These are phyloP conservation scores for Andrena chrysosceles DNA, from an alignment of 2,888 invertebrate species.

Conservation along the genomic window DNA sequence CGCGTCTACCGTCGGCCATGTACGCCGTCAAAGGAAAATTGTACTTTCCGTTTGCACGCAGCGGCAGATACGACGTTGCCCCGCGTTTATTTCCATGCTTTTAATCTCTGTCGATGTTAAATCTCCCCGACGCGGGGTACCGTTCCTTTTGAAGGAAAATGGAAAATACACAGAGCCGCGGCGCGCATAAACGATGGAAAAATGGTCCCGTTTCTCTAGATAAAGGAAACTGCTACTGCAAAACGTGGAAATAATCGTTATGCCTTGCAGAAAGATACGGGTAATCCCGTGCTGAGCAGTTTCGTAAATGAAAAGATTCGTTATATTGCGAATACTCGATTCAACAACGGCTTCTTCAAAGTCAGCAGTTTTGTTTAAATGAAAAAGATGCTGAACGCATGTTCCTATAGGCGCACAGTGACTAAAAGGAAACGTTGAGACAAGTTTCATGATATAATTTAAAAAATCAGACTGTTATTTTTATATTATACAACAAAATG, in stretches of 20 bases:
- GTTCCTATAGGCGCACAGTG: neutral
- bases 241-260: constrained; percentile 33
- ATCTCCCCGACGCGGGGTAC: constrained; percentile 4
- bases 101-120: constrained; percentile 48
- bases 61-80: neutral
- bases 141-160: constrained; percentile 24
- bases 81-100: constrained; percentile 35
- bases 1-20: neutral
- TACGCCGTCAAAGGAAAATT: constrained; percentile 38
- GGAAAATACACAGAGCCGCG: constrained; percentile 13
- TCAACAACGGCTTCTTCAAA: neutral
- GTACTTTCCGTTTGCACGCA: constrained; percentile 14
- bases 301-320: neutral
- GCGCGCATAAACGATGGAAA: constrained; percentile 20
- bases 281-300: constrained; percentile 2
- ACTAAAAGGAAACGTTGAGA: no score
- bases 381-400: neutral
- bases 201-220: neutral
- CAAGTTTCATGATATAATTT: no score
- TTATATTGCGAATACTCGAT: neutral
- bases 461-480: no score
- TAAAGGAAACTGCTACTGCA: constrained; percentile 30
- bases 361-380: neutral
- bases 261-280: neutral
- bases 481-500: no score